A percentile compares a stretch with the other conserved stretches of the same genome.
These are phyloP conservation scores for Phocoena sinus DNA, from an alignment of 2,113 vertebrate genomes.

Conservation along the genomic window DNA sequence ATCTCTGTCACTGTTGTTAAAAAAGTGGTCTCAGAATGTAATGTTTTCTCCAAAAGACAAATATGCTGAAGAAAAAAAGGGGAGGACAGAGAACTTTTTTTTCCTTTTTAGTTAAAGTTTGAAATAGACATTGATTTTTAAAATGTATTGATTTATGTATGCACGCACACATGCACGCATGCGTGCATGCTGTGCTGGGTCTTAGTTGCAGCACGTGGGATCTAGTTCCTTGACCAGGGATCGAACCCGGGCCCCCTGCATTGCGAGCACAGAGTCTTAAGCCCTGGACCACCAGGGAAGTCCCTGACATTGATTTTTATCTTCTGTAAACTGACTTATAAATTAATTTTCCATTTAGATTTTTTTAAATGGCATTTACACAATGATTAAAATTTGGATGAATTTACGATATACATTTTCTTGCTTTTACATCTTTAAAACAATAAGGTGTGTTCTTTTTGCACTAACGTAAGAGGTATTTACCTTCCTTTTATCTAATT, in stretches of 20 bases:
- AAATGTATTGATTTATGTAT: no score
- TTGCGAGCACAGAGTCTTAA: no score
- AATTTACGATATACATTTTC: constrained; percentile 63
- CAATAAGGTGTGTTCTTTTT: constrained; percentile 67
- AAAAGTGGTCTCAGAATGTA: constrained; percentile 85
- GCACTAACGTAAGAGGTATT: constrained; percentile 67
- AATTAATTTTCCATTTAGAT: constrained; percentile 72
- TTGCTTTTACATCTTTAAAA: constrained; percentile 73
- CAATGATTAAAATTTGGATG: neutral
- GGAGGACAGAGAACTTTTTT: neutral
- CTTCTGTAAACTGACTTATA: neutral
- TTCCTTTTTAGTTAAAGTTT: constrained; percentile 49
- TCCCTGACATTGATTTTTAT: constrained; percentile 22
- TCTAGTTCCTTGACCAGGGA: no score
- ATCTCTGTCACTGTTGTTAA: constrained; percentile 79
- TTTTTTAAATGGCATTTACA: constrained; percentile 56
- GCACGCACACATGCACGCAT: rapidly evolving
- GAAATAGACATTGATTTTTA: constrained; percentile 50
- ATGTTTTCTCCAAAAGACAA: constrained; percentile 87
- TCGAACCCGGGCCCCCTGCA: no score
- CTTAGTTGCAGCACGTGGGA: no score
- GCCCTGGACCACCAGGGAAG: no score
- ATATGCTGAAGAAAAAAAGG: neutral
- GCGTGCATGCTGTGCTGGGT: no score
- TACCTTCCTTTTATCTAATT: constrained; percentile 41